Percentiles rank a stretch among this genome's conserved stretches.
Evolutionary conservation across 2,888 invertebrate species (phyloP).

Genomic region (Agrilus mali): DNA sequence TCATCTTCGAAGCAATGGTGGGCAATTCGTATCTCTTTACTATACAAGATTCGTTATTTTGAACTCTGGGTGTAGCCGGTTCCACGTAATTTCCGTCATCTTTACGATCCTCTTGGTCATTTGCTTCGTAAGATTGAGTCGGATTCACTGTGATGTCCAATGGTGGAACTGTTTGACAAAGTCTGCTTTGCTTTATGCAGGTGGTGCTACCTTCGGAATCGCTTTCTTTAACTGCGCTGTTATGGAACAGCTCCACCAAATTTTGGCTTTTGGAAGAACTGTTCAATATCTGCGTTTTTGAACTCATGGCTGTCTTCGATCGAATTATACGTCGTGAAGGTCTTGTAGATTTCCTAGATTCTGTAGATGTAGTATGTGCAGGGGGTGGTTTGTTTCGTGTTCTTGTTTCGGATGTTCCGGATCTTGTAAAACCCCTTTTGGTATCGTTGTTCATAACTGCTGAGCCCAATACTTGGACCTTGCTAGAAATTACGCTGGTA

Average conservation of each 20-base stretch:
- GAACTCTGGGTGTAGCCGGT: slow-evolving; percentile 17
- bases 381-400: slow-evolving; percentile 9
- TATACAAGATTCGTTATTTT: slow-evolving; percentile 11
- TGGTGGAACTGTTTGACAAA: background rate
- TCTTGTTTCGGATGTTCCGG: slow-evolving; percentile 6
- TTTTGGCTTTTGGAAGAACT: slow-evolving; percentile 12
- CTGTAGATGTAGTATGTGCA: slow-evolving; percentile 3
- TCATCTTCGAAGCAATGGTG: slow-evolving; percentile 53
- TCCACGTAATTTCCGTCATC: slow-evolving; percentile 12
- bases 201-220: slow-evolving; percentile 26
- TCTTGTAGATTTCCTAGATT: slow-evolving; percentile 8
- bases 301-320: slow-evolving; percentile 1
- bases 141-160: background rate
- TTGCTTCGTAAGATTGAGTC: too few relatives aligned
- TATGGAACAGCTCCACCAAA: slow-evolving; percentile 33
- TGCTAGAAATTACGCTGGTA: too few relatives aligned
- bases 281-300: slow-evolving; percentile 4
- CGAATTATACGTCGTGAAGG: slow-evolving; percentile 2
- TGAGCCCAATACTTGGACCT: too few relatives aligned
- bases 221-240: slow-evolving; percentile 26
- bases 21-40: slow-evolving; percentile 44
- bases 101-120: too few relatives aligned
- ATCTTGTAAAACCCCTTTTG: slow-evolving; percentile 8
- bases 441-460: slow-evolving; percentile 10
- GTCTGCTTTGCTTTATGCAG: background rate